Base-by-base conservation (phyloP, 2,113 vertebrate genomes). In the Gadus chalcogrammus region DNA sequence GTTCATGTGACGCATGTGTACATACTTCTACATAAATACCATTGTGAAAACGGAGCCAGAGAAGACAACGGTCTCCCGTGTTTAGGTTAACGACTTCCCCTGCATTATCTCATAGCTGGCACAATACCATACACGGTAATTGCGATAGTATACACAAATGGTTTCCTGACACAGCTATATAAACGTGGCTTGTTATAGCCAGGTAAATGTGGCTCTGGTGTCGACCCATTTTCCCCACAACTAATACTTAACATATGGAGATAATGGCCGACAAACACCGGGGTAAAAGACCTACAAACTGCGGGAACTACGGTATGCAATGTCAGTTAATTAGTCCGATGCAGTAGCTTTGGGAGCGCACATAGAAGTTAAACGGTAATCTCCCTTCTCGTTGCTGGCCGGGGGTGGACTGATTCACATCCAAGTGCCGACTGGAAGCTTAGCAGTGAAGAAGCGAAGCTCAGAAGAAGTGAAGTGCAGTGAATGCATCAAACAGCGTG, bases 121-220 rank as follows among this genome's bases (percentile, higher is more conserved):
- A 84, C 79, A 18, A 62, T 67, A 75, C 76, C 61, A 61, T 68
- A 75, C 62, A 72, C 66, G 64, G 61, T 71, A 85, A 83, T 87
- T 85, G 74, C 67, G 76, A 79, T 1, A 60, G 68, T 83, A 83
- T 79, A 81, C 76, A 82, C 73, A 79, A 83, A 84, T 70, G 31
- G 52, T 74, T 84, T 84, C 61, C 76, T 48, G 42, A 48, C 9
- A 9, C 78, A 71, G 62, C 65, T 63, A 64, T 75, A 71, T 79
- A 78, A 80, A 83, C 72, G 28, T 53, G 55, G 71, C 64, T 72
- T 67, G 75, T 82, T 81, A 83, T 79, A 81, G 67, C 76, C 76
- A 81, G 73, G 78, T 84, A 82, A 82, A 73, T 74, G 75, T 68
- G 75, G 68, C 63, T 74, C 68, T 76, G 74, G 78, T 83, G 80